Conservation (phyloP, 2,797 vertebrate genomes). For the Sternarchorhynchus goeldii region DNA sequence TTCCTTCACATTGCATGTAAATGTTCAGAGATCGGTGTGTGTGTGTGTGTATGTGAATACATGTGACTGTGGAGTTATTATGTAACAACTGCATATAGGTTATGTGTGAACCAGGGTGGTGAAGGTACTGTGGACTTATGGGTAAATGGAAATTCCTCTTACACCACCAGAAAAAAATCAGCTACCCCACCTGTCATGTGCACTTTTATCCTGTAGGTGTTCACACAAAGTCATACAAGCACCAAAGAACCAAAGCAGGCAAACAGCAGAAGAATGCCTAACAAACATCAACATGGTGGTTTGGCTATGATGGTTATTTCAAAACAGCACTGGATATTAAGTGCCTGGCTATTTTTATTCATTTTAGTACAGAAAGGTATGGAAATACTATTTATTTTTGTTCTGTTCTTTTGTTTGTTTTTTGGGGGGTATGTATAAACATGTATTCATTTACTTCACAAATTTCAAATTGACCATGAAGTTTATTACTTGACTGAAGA, state of each 20-base stretch:
- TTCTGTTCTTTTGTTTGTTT: no score
- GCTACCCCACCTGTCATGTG: not conserved
- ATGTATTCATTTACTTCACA: no score
- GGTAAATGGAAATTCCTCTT: conserved; percentile 69
- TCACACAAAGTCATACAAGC: not conserved
- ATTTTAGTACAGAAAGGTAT: conserved; percentile 26
- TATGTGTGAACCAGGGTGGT: no score
- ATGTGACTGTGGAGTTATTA: no score
- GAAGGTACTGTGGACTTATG: conserved; percentile 52
- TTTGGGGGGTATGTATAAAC: no score
- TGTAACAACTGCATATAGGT: no score
- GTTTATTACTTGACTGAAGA: no score
- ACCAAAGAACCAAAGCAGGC: no score
- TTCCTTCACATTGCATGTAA: no score
- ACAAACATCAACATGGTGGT: conserved; percentile 6
- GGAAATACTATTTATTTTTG: not conserved
- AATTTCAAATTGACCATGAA: no score
- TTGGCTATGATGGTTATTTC: not conserved
- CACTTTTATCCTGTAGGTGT: conserved; percentile 17
- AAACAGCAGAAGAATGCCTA: not conserved
- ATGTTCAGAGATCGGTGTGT: no score
- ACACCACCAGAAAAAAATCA: not conserved
- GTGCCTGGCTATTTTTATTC: conserved; percentile 8
- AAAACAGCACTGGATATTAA: not conserved
- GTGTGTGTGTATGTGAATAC: not conserved